Conservation (phyloP, 2,797 vertebrate species). For the Tangara arthus region DNA sequence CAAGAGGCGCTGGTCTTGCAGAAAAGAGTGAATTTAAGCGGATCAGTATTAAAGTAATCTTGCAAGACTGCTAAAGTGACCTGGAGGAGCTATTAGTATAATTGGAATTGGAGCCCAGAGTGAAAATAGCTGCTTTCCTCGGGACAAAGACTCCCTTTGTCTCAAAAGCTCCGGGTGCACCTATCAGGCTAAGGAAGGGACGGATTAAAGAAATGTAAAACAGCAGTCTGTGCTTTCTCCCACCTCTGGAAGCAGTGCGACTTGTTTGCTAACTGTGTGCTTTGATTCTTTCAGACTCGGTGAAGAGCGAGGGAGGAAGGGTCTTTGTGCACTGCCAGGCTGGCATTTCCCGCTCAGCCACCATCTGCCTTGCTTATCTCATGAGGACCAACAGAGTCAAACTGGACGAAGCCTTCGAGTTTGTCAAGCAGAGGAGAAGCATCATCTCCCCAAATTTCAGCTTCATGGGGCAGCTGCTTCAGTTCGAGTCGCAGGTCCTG, state of each 20-base stretch:
- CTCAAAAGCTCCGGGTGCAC: background rate
- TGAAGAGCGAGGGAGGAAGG: conserved; percentile 92
- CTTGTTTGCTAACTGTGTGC: background rate
- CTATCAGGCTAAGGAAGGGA: background rate
- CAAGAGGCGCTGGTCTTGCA: background rate
- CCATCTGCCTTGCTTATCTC: conserved; percentile 97
- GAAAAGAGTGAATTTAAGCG: conserved; percentile 5
- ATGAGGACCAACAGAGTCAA: conserved; percentile 98
- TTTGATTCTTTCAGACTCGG: conserved; percentile 83
- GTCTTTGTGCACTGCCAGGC: conserved; percentile 99
- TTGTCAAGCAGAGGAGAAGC: conserved; percentile 96
- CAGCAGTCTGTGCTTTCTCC: background rate
- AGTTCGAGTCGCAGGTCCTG: conserved; percentile 96
- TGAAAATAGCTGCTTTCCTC: conserved; percentile 20
- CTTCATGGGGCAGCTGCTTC: conserved; percentile 98
- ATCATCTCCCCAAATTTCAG: conserved; percentile 99
- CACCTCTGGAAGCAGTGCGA: conserved; percentile 1
- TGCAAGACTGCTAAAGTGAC: conserved; percentile 37
- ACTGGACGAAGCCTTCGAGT: conserved; percentile 97
- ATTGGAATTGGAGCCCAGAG: conserved; percentile 33
- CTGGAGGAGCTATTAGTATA: conserved; percentile 43
- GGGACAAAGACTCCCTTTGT: conserved; percentile 55
- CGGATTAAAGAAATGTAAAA: background rate
- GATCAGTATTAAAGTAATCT: conserved; percentile 34
- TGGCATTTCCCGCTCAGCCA: conserved; percentile 95